Evolutionary conservation across 1,140 invertebrate species (phyloP).

Genomic region (Musca domestica): DNA sequence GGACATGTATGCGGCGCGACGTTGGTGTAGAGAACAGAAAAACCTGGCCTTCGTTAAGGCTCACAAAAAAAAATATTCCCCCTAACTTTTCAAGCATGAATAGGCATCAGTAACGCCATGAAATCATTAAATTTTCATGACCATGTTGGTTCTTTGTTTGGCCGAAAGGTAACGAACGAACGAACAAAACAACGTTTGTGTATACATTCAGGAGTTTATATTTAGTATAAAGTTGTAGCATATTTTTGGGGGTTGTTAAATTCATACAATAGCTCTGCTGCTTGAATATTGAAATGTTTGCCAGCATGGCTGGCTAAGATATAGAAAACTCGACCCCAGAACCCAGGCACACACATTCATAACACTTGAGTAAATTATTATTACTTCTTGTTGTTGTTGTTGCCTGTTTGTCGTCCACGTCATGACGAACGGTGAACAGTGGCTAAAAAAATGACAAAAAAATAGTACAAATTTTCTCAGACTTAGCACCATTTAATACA

Average conservation of each 20-base stretch:
- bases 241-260: slow-evolving; percentile 11
- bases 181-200: background rate
- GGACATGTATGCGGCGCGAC: background rate
- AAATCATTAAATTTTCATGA: slow-evolving; percentile 31
- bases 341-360: no score
- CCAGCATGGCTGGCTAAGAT: background rate
- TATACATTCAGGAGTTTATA: background rate
- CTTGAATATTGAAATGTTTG: slow-evolving; percentile 19
- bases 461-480: no score
- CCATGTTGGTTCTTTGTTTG: slow-evolving; percentile 15
- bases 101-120: background rate
- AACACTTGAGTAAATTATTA: slow-evolving; percentile 29
- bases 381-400: background rate
- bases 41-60: background rate
- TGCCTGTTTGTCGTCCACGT: no score
- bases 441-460: no score
- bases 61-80: no score
- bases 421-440: no score
- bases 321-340: slow-evolving; percentile 25
- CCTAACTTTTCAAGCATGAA: no score
- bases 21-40: background rate
- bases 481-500: no score
- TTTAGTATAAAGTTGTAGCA: background rate
- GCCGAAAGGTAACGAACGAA: no score
- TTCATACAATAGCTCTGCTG: background rate